Evolutionary conservation across 92 coral and sea anemone genomes (phyloP).

Genomic region (Galaxea fascicularis): DNA sequence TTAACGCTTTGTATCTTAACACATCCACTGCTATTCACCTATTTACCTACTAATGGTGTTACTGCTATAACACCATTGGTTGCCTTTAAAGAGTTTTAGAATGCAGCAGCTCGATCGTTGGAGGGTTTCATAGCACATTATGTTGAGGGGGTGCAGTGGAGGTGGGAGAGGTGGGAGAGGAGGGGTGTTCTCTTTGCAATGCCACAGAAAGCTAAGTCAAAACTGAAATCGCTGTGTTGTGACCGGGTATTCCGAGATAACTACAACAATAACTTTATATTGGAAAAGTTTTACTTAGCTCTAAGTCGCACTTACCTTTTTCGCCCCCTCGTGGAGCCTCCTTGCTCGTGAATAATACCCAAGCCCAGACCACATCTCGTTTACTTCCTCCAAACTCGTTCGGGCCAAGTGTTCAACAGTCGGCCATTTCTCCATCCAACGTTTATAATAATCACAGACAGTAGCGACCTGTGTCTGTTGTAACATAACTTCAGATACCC

Average conservation of each 20-base stretch:
- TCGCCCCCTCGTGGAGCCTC: conserved; percentile 90
- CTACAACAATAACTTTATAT: too few species aligned
- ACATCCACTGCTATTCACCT: too few species aligned
- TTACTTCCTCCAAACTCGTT: conserved; percentile 91
- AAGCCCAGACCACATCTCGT: conserved; percentile 96
- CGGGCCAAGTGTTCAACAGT: conserved; percentile 77
- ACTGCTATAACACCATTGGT: too few species aligned
- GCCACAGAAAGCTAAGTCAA: background rate
- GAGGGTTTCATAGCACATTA: too few species aligned
- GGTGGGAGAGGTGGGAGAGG: too few species aligned
- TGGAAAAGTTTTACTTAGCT: background rate
- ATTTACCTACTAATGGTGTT: too few species aligned
- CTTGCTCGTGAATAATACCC: conserved; percentile 97
- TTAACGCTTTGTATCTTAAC: too few species aligned
- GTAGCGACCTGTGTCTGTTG: conserved; percentile 98
- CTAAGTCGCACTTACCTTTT: conserved; percentile 71
- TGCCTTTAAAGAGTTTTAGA: too few species aligned
- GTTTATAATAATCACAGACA: conserved; percentile 91
- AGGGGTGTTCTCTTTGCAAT: too few species aligned
- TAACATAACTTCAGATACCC: conserved; percentile 99
- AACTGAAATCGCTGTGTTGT: background rate
- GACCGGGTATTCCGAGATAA: background rate
- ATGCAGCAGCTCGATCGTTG: too few species aligned
- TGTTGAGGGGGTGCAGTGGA: too few species aligned
- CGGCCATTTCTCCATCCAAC: conserved; percentile 99